These are phyloP conservation scores for Pelusios castaneus DNA, from an alignment of 2,113 vertebrate species.

Conservation along the genomic window DNA sequence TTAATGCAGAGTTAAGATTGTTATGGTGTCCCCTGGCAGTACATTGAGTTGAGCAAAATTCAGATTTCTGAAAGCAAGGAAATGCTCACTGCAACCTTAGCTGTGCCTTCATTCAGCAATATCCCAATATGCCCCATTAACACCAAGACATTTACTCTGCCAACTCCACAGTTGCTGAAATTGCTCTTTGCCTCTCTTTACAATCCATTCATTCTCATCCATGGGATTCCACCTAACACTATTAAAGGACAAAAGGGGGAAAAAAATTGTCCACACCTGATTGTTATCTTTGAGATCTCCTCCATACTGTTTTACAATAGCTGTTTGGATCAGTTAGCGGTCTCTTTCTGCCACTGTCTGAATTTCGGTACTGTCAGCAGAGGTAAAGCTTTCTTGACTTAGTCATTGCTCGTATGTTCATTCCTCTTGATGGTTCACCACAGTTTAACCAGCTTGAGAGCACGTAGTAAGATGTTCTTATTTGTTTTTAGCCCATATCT, in stretches of 20 bases:
- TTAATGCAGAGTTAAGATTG: neutral
- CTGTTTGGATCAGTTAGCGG: neutral
- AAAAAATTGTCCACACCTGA: neutral
- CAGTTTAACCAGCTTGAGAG: neutral
- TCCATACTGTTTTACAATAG: neutral
- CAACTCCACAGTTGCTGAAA: neutral
- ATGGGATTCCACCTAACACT: neutral
- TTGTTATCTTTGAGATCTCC: neutral
- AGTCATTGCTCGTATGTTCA: neutral
- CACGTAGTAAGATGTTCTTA: neutral
- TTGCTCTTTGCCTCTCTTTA: neutral
- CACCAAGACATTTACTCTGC: neutral
- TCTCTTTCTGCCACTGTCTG: neutral
- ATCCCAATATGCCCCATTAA: neutral
- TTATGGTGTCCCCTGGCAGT: neutral
- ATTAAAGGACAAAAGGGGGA: neutral
- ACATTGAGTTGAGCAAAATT: neutral
- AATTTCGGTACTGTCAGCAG: neutral
- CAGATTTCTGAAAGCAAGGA: neutral
- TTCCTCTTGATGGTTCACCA: neutral
- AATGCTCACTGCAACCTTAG: neutral
- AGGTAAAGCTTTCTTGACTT: fast-evolving
- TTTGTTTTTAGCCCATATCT: neutral
- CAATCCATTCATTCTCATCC: neutral
- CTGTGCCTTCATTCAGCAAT: neutral